Base-by-base conservation (phyloP, 1,140 invertebrate species). In the Akabosia matsudoensis region DNA sequence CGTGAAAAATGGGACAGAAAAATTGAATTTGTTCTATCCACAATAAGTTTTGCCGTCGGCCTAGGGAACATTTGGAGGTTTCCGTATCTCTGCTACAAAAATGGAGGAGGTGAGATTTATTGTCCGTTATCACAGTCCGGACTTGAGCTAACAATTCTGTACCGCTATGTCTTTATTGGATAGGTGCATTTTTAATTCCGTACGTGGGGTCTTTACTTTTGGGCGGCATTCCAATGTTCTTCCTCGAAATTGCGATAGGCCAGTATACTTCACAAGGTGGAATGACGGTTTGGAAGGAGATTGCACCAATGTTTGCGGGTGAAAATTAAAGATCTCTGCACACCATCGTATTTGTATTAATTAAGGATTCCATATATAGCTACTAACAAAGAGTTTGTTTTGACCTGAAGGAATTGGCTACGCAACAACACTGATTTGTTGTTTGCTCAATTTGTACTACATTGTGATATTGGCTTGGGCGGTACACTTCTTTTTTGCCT, bases 401-500 rank as follows among this genome's bases (percentile, higher is more conserved):
- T n/a, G n/a, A n/a, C n/a, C n/a, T n/a, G n/a, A n/a, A 84, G 88
- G 89, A 75, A 84, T 90, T 51, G 89, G 89, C 0, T 87, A 87
- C 78, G 87, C 86, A 16, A 89, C 89, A 82, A 86, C 88, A 16
- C 85, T 89, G 16, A 87, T 89, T 2, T 88, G 88, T 70, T 87
- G 87, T 82, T 79, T 89, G 1, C 85, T 90, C 52, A 86, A 86
- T 64, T 82, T 85, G 22, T 88, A 88, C 82, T 90, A 89, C 84
- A 89, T 88, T 30, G 85, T 89, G 18, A 88, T 90, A 76, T 85
- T 90, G 73, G 88, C 86, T 4, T 90, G 88, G 87, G 86, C 88
- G 33, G 84, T 88, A 52, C 85, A 88, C 76, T 90, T 87, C 82
- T 84, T 90, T 74, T 87, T 87, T 79, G 85, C 86, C 45, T 89